phyloP scores from a whole-genome alignment of 2,113 vertebrate species.

The Neotoma lepida region DNA sequence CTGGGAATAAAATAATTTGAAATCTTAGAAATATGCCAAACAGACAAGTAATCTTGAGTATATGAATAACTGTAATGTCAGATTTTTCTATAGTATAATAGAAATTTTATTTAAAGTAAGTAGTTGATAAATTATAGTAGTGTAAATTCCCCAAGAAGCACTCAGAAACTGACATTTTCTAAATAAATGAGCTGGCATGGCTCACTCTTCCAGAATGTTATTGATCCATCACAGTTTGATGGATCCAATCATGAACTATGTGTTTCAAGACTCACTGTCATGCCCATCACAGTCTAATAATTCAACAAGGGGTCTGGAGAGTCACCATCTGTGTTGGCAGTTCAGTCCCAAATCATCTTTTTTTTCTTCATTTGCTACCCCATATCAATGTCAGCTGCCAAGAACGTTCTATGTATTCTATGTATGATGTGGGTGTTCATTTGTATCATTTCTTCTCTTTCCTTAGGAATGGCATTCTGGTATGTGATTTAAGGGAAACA shows the following conservation, averaged over 20 bases:
- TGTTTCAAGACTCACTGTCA: neutral
- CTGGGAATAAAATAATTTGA: constrained; percentile 2
- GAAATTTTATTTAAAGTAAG: constrained; percentile 49
- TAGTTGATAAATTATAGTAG: constrained; percentile 2
- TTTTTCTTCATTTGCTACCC: neutral
- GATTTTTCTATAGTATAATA: neutral
- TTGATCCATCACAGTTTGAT: neutral
- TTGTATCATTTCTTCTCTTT: neutral
- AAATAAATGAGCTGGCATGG: neutral
- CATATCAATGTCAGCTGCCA: neutral
- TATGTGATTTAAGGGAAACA: neutral
- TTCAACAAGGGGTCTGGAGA: neutral
- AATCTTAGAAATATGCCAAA: neutral
- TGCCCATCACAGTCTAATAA: neutral
- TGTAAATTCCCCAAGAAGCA: neutral
- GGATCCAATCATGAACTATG: neutral
- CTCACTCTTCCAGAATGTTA: neutral
- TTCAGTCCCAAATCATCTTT: neutral
- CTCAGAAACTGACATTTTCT: neutral
- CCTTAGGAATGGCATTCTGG: neutral
- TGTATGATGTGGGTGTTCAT: neutral
- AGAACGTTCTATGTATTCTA: neutral
- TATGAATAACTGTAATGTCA: neutral
- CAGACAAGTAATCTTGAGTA: neutral
- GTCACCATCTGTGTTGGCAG: neutral